phyloP scores from a whole-genome alignment of 2,797 vertebrate genomes.

The Taenioides sp. region DNA sequence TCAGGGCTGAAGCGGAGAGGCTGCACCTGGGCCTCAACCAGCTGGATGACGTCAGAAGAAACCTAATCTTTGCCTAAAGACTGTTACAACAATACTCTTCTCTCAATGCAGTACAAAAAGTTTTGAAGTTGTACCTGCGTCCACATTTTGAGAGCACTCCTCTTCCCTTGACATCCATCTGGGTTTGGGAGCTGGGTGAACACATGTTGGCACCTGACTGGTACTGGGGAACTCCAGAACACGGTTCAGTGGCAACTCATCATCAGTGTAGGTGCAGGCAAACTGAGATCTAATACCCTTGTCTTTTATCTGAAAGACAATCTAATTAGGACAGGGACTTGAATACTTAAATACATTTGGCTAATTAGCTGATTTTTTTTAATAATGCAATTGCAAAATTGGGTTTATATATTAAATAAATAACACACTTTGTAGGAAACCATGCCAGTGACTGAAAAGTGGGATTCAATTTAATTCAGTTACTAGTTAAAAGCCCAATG shows the following conservation, averaged over 20 bases:
- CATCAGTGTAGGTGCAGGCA: constrained; percentile 90
- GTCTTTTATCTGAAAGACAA: constrained; percentile 73
- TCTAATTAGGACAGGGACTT: constrained; percentile 10
- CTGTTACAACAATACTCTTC: constrained; percentile 34
- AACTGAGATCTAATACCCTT: constrained; percentile 89
- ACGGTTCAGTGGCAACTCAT: constrained; percentile 72
- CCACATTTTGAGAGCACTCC: constrained; percentile 14
- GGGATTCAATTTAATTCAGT: too few relatives aligned
- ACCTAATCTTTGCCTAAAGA: constrained; percentile 49
- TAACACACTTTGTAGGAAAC: too few relatives aligned
- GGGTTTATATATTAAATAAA: too few relatives aligned
- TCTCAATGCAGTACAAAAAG: constrained; percentile 1
- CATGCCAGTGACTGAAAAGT: too few relatives aligned
- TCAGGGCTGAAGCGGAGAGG: constrained; percentile 59
- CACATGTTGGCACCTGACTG: constrained; percentile 68
- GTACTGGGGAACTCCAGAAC: constrained; percentile 70
- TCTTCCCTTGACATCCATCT: neutral
- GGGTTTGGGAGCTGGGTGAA: constrained; percentile 70
- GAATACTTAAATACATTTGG: too few relatives aligned
- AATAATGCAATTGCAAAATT: too few relatives aligned
- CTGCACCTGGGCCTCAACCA: constrained; percentile 63
- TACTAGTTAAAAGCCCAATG: too few relatives aligned
- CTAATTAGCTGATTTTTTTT: too few relatives aligned
- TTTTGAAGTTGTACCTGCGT: constrained; percentile 46
- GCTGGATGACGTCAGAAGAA: constrained; percentile 70